A percentile compares a stretch with the other conserved stretches of the same genome.
Conservation (phyloP, 1,140 invertebrate species). For the Stegodyphus mimosarum region DNA sequence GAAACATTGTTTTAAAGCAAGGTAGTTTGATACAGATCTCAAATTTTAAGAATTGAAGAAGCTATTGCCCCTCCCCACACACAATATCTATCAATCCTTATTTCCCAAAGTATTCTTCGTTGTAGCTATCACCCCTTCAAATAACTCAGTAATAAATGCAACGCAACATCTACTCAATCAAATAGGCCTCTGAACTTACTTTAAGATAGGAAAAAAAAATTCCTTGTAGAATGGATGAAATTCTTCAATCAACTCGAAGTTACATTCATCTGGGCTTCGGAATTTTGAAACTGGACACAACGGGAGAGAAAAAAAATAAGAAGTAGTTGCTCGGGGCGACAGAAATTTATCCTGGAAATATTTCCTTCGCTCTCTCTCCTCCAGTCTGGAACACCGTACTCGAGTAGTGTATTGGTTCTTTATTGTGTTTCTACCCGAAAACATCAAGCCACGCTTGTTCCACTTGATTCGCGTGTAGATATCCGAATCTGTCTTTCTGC, state of each 20-base stretch:
- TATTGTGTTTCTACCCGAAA: slow-evolving; percentile 25
- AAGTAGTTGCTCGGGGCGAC: slow-evolving; percentile 18
- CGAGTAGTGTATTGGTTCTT: slow-evolving; percentile 19
- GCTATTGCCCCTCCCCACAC: too few species aligned
- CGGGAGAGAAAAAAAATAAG: slow-evolving; percentile 1
- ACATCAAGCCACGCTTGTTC: neutral
- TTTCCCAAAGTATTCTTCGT: too few species aligned
- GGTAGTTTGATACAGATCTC: too few species aligned
- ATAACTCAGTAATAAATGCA: too few species aligned
- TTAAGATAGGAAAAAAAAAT: too few species aligned
- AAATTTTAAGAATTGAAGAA: too few species aligned
- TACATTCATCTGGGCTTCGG: slow-evolving; percentile 17
- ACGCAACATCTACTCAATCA: too few species aligned
- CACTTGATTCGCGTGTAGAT: slow-evolving; percentile 1
- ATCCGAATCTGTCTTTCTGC: slow-evolving; percentile 3
- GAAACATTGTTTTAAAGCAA: too few species aligned
- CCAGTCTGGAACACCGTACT: neutral
- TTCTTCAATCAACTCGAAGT: slow-evolving; percentile 20
- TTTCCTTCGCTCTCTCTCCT: neutral
- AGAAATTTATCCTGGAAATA: neutral
- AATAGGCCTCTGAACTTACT: too few species aligned
- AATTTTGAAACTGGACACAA: slow-evolving; percentile 44
- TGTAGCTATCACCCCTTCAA: too few species aligned
- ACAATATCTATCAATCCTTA: too few species aligned
- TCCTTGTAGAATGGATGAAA: neutral